Conservation (phyloP, 2,113 vertebrate genomes). For the Barnardius zonarius region DNA sequence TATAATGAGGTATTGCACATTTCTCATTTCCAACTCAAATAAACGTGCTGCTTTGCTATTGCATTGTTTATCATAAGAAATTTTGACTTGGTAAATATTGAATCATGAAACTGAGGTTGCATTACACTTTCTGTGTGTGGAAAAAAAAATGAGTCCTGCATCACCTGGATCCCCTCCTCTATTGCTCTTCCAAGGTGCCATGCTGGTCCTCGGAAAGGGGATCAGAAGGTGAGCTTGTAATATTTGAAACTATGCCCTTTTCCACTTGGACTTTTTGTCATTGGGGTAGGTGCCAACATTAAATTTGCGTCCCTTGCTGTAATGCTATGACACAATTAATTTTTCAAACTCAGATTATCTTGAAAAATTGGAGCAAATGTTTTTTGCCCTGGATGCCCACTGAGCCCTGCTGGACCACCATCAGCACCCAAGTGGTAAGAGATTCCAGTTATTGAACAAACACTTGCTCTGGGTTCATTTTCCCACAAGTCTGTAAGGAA, state of each 20-base stretch:
- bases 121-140: neutral
- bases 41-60: neutral
- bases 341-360: neutral
- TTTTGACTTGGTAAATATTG: neutral
- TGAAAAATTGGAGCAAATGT: neutral
- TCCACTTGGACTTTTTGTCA: neutral
- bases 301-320: neutral
- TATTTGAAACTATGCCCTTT: neutral
- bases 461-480: neutral
- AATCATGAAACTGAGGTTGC: neutral
- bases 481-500: neutral
- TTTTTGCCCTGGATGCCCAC: neutral
- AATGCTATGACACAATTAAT: neutral
- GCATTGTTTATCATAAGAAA: slow-evolving; percentile 9
- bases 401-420: neutral
- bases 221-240: neutral
- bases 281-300: neutral
- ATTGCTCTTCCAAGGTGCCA: neutral
- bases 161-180: neutral
- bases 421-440: neutral
- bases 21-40: neutral
- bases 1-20: neutral
- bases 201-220: neutral
- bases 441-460: neutral
- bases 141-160: neutral